Percentiles rank a stretch among this genome's conserved stretches.
These are phyloP conservation scores for Lordiphosa collinella DNA, from an alignment of 1,140 invertebrate genomes.

Conservation along the genomic window DNA sequence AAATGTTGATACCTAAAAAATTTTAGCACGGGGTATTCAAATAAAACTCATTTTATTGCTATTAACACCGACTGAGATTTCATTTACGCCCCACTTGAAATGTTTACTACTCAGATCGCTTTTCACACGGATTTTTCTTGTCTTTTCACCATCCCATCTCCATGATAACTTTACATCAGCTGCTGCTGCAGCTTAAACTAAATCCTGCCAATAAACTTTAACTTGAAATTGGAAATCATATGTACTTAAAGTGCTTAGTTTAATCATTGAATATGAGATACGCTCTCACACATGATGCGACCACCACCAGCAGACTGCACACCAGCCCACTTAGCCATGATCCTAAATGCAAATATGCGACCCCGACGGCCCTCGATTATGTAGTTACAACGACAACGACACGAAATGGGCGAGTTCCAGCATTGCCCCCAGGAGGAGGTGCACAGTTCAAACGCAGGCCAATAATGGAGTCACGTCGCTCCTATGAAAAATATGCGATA, in stretches of 20 bases:
- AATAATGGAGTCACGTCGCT: constrained; percentile 77
- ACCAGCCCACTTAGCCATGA: constrained; percentile 32
- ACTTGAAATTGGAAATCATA: constrained; percentile 29
- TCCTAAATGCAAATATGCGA: constrained; percentile 44
- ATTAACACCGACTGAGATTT: too few species aligned
- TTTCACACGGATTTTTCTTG: too few species aligned
- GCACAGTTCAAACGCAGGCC: constrained; percentile 15
- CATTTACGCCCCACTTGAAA: too few species aligned
- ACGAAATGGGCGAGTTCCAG: constrained; percentile 37
- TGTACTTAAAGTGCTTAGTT: constrained; percentile 25
- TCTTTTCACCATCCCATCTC: too few species aligned
- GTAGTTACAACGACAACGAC: constrained; percentile 32
- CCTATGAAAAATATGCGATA: constrained; percentile 75
- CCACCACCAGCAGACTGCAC: constrained; percentile 7
- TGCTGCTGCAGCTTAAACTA: too few species aligned
- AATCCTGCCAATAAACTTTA: constrained; percentile 9
- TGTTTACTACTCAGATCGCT: too few species aligned
- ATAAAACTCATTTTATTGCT: too few species aligned
- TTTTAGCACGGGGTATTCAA: too few species aligned
- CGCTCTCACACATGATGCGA: constrained; percentile 3
- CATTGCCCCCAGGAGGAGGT: constrained; percentile 9
- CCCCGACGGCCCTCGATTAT: constrained; percentile 23
- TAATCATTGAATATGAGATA: constrained; percentile 45
- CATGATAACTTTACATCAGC: too few species aligned
- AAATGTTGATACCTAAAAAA: too few species aligned